A percentile compares a stretch with the other conserved stretches of the same genome.
These are phyloP conservation scores for Agonopterix subpropinquella DNA, from an alignment of 2,888 invertebrate genomes.

Conservation along the genomic window DNA sequence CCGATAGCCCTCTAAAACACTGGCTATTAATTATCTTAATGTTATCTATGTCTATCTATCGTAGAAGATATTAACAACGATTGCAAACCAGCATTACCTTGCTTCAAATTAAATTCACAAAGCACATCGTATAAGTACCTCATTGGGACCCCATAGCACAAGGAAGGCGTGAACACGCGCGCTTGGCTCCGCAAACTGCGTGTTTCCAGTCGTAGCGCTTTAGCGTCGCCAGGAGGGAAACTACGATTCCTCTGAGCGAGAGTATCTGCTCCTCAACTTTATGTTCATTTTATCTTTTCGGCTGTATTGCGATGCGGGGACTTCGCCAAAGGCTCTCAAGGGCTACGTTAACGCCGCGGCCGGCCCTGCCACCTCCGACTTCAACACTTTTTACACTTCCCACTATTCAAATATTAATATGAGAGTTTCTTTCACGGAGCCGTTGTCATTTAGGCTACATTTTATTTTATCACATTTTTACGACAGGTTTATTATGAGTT, in stretches of 20 bases:
- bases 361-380: slow-evolving; percentile 52
- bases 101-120: too few relatives aligned
- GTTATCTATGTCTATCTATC: too few relatives aligned
- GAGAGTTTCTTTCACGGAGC: slow-evolving; percentile 25
- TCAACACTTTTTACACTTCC: slow-evolving; percentile 59
- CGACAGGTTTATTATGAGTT: slow-evolving; percentile 16
- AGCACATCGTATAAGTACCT: not conserved
- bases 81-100: too few relatives aligned
- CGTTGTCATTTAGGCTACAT: slow-evolving; percentile 34
- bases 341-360: slow-evolving; percentile 67
- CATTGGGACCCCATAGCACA: not conserved
- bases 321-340: slow-evolving; percentile 65
- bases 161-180: slow-evolving; percentile 9
- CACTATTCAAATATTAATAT: slow-evolving; percentile 69
- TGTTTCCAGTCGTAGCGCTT: slow-evolving; percentile 48
- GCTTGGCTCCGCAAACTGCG: slow-evolving; percentile 48
- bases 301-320: slow-evolving; percentile 68
- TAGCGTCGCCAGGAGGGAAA: slow-evolving; percentile 67
- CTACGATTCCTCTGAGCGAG: slow-evolving; percentile 70
- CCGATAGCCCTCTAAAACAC: too few relatives aligned
- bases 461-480: slow-evolving; percentile 28
- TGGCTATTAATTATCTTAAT: too few relatives aligned
- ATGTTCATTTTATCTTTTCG: slow-evolving; percentile 75
- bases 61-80: too few relatives aligned
- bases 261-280: slow-evolving; percentile 72